Conservation (phyloP, 2,888 invertebrate genomes). For the Dryococelus australis region DNA sequence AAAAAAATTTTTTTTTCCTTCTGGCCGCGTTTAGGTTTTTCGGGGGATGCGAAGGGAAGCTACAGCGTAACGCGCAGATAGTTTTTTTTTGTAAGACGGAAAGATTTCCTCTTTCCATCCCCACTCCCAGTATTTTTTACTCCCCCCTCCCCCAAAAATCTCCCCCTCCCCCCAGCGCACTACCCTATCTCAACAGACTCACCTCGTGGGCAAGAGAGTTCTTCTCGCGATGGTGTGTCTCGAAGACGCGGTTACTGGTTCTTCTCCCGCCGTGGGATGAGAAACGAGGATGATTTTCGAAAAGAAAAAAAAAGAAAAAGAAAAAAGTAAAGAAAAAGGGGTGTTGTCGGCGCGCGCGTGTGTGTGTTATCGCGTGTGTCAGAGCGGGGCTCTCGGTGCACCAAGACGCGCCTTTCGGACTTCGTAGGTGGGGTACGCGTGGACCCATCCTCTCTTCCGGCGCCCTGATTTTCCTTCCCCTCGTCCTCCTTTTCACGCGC, state of each 20-base stretch:
- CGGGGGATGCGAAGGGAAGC: slow-evolving; percentile 9
- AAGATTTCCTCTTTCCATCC: slow-evolving; percentile 8
- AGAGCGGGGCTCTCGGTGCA: too few relatives aligned
- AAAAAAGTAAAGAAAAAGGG: too few relatives aligned
- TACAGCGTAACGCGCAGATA: not conserved
- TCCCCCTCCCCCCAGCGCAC: not conserved
- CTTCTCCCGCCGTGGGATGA: too few relatives aligned
- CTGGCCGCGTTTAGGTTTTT: slow-evolving; percentile 7
- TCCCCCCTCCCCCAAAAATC: not conserved
- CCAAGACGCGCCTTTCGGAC: not conserved
- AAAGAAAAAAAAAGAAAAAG: too few relatives aligned
- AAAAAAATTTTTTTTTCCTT: not conserved
- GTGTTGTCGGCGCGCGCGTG: too few relatives aligned
- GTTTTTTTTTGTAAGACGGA: not conserved
- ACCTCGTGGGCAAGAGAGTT: not conserved
- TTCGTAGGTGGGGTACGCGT: not conserved
- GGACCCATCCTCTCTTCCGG: not conserved
- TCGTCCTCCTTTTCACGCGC: too few relatives aligned
- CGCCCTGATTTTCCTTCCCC: not conserved
- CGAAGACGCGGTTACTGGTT: not conserved
- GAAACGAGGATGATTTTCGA: too few relatives aligned
- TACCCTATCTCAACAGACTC: not conserved
- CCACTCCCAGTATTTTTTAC: not conserved
- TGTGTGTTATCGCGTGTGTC: too few relatives aligned
- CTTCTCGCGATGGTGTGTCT: not conserved